These are phyloP conservation scores for Zygothrica quintamaculata DNA, from an alignment of 2,888 invertebrate species.

Conservation along the genomic window DNA sequence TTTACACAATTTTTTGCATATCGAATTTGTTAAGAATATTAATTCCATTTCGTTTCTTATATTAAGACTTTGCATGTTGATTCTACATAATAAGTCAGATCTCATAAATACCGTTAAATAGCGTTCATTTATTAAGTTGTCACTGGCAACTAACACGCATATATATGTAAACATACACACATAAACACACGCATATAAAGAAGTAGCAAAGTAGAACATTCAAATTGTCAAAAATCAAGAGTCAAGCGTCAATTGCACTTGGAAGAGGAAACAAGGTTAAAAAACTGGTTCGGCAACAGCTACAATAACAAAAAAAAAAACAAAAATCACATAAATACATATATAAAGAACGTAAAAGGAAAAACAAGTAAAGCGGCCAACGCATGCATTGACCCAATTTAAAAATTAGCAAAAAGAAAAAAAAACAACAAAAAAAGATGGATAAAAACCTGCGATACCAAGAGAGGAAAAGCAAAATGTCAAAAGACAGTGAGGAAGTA, in stretches of 20 bases:
- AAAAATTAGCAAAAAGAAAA: constrained; percentile 51
- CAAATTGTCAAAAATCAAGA: constrained; percentile 68
- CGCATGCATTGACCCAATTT: constrained; percentile 71
- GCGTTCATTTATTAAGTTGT: constrained; percentile 52
- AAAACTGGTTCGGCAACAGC: constrained; percentile 69
- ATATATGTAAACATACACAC: constrained; percentile 11
- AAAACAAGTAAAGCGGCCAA: constrained; percentile 48
- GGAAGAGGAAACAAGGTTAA: constrained; percentile 73
- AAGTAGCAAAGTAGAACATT: constrained; percentile 61
- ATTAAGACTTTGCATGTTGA: constrained; percentile 41
- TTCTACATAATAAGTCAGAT: constrained; percentile 46
- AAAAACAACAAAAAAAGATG: constrained; percentile 24
- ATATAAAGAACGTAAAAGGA: constrained; percentile 23
- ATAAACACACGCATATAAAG: constrained; percentile 17
- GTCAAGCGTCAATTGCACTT: constrained; percentile 70
- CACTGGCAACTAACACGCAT: constrained; percentile 43
- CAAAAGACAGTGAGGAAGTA: constrained; percentile 27
- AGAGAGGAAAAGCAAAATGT: constrained; percentile 42
- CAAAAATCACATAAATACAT: too few species aligned
- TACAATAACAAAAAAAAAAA: constrained; percentile 37
- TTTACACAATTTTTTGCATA: constrained; percentile 13
- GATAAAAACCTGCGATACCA: constrained; percentile 42
- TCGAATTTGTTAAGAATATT: constrained; percentile 15
- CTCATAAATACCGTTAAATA: constrained; percentile 46
- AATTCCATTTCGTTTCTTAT: constrained; percentile 11